Base-by-base conservation (phyloP, 2,888 invertebrate genomes). In the Cryptocephalus moraei region DNA sequence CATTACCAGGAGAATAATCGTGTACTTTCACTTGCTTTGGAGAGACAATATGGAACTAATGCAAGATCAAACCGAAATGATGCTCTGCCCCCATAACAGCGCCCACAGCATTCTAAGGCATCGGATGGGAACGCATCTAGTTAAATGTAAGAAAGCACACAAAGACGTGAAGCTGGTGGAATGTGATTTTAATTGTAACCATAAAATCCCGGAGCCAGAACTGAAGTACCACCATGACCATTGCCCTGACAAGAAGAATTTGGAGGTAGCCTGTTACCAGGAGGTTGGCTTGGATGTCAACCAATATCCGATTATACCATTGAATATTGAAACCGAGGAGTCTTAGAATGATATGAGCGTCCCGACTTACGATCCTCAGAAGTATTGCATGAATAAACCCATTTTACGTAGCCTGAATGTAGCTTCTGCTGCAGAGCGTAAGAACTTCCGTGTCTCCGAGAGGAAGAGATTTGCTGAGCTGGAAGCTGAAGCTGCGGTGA, bases 121-220 rank as follows among this genome's bases (percentile, higher is more conserved):
- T 36, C 61, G 76, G 0, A 69, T 80, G 61, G 76, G 78, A 36
- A 64, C 72, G 0, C 82, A 82, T 48, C 56, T 82, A 0, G 67
- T 76, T 8, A 81, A 79, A 56, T 82, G 82, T 46, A 61, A 75
- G 0, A 69, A 72, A n/a, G 73, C 73, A 43, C 63, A 77, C 51
- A 71, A 70, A 0, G 68, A 73, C 10, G 60, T 67, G 0, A 69
- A 72, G 40, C 46, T 60, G 0, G 58, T 62, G 2, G 70, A 72
- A 3, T 81, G 81, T 48, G 79, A 79, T 0, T 80, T 79, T 38
- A 80, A 81, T 41, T 60, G 71, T 0, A 73, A 72, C 0, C 81
- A 81, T 49, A 56, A 75, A 0, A 58, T 81, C 1, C 73, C 75
- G 0, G 75, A 76, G 39, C 71, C 72, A 0, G 80, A 80, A 47